phyloP scores from a whole-genome alignment of 2,113 vertebrate genomes.

The Hippolais icterina region DNA sequence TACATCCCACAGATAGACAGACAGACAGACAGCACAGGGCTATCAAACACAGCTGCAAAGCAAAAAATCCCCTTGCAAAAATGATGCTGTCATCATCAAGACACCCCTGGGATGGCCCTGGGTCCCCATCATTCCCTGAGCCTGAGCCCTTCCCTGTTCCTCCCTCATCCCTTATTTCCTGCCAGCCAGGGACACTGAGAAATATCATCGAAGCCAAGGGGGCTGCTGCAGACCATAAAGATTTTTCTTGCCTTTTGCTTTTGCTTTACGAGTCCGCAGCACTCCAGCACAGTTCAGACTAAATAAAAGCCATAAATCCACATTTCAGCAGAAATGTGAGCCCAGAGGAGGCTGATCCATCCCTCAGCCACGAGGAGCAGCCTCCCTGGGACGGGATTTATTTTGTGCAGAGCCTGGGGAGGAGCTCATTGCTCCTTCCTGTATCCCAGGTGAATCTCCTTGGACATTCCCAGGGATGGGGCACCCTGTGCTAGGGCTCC shows the following conservation, averaged over 20 bases:
- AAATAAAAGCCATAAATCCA: constrained; percentile 33
- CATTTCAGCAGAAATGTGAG: accelerated
- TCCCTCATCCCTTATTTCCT: background rate
- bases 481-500: background rate
- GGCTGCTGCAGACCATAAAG: background rate
- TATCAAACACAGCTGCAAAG: background rate
- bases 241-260: background rate
- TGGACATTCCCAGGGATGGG: background rate
- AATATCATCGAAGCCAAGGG: background rate
- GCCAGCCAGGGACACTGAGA: accelerated
- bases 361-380: background rate
- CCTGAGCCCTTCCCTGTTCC: background rate
- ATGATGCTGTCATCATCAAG: accelerated
- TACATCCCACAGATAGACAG: background rate
- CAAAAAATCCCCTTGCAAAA: background rate
- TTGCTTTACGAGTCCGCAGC: background rate
- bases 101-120: background rate
- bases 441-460: accelerated
- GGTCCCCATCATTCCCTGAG: background rate
- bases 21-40: background rate
- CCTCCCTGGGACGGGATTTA: background rate
- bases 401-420: background rate
- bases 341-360: background rate
- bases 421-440: background rate
- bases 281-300: background rate